Percentiles rank a stretch among this genome's conserved stretches.
Conservation (phyloP, 2,888 invertebrate species). For the Cetonia aurata region DNA sequence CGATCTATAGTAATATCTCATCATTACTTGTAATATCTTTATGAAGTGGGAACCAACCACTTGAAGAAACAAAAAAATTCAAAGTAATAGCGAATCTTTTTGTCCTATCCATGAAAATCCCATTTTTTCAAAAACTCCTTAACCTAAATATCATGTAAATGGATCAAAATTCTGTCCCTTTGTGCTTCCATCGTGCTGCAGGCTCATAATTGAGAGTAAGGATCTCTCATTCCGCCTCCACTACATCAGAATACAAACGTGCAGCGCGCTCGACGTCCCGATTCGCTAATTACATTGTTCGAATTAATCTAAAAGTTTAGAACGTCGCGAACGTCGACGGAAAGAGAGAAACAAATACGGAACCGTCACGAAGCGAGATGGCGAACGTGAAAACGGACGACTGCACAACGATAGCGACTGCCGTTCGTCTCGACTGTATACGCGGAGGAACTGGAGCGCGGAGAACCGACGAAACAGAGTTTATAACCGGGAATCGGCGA, state of each 20-base stretch:
- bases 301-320: slow-evolving; percentile 37
- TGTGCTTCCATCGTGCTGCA: too few relatives aligned
- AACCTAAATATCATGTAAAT: too few relatives aligned
- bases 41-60: too few relatives aligned
- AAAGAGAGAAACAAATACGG: slow-evolving; percentile 1
- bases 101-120: too few relatives aligned
- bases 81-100: too few relatives aligned
- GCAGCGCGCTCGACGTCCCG: slow-evolving; percentile 23
- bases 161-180: too few relatives aligned
- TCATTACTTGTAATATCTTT: too few relatives aligned
- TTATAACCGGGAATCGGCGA: slow-evolving; percentile 40
- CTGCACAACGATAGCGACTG: not conserved
- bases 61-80: too few relatives aligned
- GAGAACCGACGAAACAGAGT: slow-evolving; percentile 35
- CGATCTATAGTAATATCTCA: too few relatives aligned
- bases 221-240: too few relatives aligned
- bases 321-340: slow-evolving; percentile 28
- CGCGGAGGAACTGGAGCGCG: not conserved
- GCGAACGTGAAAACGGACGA: not conserved
- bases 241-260: slow-evolving; percentile 10
- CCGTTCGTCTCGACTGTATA: not conserved
- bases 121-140: too few relatives aligned
- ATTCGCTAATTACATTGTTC: slow-evolving; percentile 40
- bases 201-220: too few relatives aligned
- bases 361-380: not conserved